These are phyloP conservation scores for Thysanoteuthis rhombus DNA, from an alignment of 2,888 invertebrate species.

Conservation along the genomic window DNA sequence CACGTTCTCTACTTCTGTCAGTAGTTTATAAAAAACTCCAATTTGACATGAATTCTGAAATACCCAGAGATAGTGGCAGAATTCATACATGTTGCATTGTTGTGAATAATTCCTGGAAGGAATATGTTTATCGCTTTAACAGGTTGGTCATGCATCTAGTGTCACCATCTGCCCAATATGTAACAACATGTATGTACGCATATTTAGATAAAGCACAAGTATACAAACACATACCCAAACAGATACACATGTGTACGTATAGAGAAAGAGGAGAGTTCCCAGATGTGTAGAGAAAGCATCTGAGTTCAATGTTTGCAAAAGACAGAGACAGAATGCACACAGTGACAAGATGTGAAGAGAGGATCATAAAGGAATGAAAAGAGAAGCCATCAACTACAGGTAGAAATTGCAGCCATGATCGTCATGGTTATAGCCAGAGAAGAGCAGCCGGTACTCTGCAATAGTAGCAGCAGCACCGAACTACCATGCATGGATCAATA, in stretches of 20 bases:
- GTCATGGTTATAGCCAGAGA: neutral
- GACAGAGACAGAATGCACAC: neutral
- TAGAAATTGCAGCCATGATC: neutral
- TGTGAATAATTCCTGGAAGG: neutral
- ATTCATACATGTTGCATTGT: neutral
- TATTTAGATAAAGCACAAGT: too few relatives aligned
- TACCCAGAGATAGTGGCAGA: neutral
- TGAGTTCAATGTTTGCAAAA: neutral
- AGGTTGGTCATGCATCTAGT: neutral
- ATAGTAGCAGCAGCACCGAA: neutral
- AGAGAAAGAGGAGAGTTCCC: neutral
- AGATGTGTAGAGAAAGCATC: neutral
- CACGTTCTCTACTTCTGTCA: neutral
- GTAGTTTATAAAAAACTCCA: neutral
- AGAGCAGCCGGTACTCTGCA: neutral
- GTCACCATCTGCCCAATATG: neutral
- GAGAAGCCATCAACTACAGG: conserved; percentile 12
- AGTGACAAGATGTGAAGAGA: neutral
- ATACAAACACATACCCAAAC: neutral
- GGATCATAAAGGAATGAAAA: neutral
- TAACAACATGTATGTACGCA: neutral
- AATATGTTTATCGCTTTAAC: neutral
- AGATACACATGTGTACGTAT: neutral
- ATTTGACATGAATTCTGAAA: neutral
- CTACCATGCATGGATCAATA: neutral